Base-by-base conservation (phyloP, 64 coral and sea anemone genomes). In the Pocillopora verrucosa region DNA sequence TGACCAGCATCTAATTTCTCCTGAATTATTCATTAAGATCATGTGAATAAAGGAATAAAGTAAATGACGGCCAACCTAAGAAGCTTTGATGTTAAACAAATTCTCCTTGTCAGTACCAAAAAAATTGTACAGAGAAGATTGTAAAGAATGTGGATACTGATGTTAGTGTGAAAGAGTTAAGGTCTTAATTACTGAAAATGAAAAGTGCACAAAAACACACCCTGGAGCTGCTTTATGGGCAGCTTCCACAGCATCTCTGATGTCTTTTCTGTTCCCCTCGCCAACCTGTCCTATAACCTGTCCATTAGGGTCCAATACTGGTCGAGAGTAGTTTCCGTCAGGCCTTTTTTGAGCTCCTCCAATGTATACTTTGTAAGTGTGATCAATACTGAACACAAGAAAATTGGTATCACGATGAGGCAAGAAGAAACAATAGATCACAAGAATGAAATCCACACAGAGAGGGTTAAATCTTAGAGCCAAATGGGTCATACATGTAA, bases 361-460 rank as follows among this genome's bases (percentile, higher is more conserved):
- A 77, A 98, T 98, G 88, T 98, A 98, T n/a, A 95, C 89, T 89
- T 98, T 98, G 90, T 98, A 98, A 17, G 96, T 98, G 30, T 89
- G 96, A 80, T 98, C 96, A 88, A 98, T 98, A 17, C 96, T 98
- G 69, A 14, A 84, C 4, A 86, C 15, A 78, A 61, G 16, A 25
- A 77, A 45, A 13, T 57, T 79, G 25, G 5, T 60, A 57, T 34
- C 7, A 70, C 11, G 10, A 70, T 7, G 1, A 67, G 19, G 11
- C 25, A 69, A 70, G 20, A 30, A 25, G 67, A 70, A 25, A 7
- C 67, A 70, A 70, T 20, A 11, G n/a, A 70, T 1, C 22, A 70
- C 22, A 70, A 70, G 20, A 22, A 67, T 11, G n/a, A 25, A 24
- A 4, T 51, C 41, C 41, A 51, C 3, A 51, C 41, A 51, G 41